phyloP scores from a whole-genome alignment of 2,888 invertebrate species.

The Phytoseiulus persimilis region DNA sequence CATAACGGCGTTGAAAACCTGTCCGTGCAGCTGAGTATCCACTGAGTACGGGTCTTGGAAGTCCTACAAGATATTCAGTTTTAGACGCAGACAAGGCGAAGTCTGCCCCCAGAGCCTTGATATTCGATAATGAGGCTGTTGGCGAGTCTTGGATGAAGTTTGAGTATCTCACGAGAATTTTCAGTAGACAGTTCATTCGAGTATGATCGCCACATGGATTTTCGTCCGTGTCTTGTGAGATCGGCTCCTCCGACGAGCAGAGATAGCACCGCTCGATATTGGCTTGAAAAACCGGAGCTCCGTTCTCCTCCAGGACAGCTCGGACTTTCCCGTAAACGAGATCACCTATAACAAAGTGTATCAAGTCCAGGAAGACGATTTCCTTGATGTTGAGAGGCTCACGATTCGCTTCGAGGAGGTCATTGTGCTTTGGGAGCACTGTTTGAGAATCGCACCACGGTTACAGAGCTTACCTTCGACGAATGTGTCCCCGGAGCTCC shows the following conservation, averaged over 20 bases:
- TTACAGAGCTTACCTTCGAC: background rate
- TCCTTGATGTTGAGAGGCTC: too few species aligned
- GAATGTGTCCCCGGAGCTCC: background rate
- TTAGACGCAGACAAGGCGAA: too few species aligned
- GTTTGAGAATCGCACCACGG: too few species aligned
- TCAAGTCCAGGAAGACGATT: too few species aligned
- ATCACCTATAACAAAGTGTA: background rate
- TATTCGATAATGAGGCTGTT: too few species aligned
- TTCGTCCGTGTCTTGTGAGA: background rate
- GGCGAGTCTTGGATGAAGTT: too few species aligned
- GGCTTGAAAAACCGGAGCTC: background rate
- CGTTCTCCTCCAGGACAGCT: background rate
- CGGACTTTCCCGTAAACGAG: conserved; percentile 23
- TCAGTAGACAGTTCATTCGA: conserved; percentile 18
- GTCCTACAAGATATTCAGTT: background rate
- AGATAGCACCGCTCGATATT: conserved; percentile 27
- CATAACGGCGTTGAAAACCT: conserved; percentile 16
- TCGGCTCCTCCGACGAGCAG: conserved; percentile 13
- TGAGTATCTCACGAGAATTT: conserved; percentile 1
- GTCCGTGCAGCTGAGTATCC: background rate
- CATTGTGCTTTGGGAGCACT: too few species aligned
- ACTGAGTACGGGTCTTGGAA: conserved; percentile 25
- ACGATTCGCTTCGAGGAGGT: too few species aligned
- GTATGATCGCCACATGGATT: conserved; percentile 8
- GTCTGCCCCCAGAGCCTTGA: too few species aligned